Evolutionary conservation across 2,797 vertebrate genomes (phyloP), one percentile per base, ranked within the genome.

Genomic region (Esox lucius): DNA sequence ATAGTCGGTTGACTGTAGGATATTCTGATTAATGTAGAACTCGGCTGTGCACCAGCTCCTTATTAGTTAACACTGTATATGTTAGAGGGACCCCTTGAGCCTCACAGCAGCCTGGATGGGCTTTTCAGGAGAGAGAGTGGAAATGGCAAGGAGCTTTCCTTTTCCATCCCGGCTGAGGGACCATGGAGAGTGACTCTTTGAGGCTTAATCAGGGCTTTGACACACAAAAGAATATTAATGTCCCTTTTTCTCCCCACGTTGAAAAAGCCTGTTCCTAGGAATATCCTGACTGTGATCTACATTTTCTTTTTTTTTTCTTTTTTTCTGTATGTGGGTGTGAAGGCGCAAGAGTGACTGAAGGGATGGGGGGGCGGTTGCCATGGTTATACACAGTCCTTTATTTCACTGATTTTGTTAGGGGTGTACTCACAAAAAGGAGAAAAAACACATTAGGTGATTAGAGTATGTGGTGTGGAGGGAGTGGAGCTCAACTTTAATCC

Each of bases 151-250:
- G 72, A 79, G 81, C 68, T 53, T 53, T 53, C 17, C 6, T 78
- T 76, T 49, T 48, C 19, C 31, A 49, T 48, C 13, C 42, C 49
- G 24, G 71, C 0, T 0, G 67, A 59, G 74, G 76, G 78, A 74
- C 75, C 72, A 26, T 65, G 72, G 35, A 19, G 0, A 19, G 49
- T 78, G 17, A 77, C 76, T 22, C 80, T 91, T 89, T 89, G 85
- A 90, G 89, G 85, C 85, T 83, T 73, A 78, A 79, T 85, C 84
- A 59, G 78, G 19, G 33, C 73, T 69, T 71, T 64, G 75, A 1
- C 35, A 35, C 19, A 91, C 86, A 92, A 93, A 92, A 91, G 89
- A 92, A 91, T 90, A 91, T 87, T 86, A 91, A 91, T 88, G 84
- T 79, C 77, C 76, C 81, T 76, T 85, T 82, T 85, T 82, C 75